Percentiles rank a stretch among this genome's conserved stretches.
Conservation (phyloP, 1,140 invertebrate genomes). For the Microplitis mediator region DNA sequence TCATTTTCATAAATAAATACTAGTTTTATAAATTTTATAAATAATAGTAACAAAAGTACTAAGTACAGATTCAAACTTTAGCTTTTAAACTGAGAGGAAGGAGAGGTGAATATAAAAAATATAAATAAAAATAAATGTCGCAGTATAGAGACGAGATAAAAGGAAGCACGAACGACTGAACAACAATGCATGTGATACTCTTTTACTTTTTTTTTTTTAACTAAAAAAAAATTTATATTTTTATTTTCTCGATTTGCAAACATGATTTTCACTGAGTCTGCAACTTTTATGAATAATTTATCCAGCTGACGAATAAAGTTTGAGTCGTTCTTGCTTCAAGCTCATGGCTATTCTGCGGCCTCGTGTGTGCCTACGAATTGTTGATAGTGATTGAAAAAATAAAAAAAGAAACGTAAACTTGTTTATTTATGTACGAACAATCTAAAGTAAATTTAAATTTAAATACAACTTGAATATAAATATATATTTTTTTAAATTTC, state of each 20-base stretch:
- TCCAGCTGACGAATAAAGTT: constrained; percentile 6
- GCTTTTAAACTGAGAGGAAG: constrained; percentile 62
- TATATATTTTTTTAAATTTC: neutral
- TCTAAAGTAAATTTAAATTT: neutral
- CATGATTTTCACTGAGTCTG: constrained; percentile 2
- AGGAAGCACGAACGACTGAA: neutral
- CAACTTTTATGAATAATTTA: constrained; percentile 15
- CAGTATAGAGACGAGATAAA: constrained; percentile 11
- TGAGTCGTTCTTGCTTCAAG: neutral
- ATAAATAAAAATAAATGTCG: constrained; percentile 32
- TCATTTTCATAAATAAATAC: neutral
- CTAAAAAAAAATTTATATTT: neutral
- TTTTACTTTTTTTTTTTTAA: neutral
- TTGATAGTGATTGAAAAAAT: neutral
- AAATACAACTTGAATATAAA: neutral
- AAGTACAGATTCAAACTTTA: neutral
- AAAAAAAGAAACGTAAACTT: neutral
- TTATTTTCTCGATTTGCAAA: neutral
- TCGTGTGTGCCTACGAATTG: constrained; percentile 4
- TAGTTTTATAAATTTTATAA: neutral
- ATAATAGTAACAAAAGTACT: no score
- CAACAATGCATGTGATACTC: constrained; percentile 3
- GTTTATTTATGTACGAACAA: neutral
- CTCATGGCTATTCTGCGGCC: constrained; percentile 5
- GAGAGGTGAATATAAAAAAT: constrained; percentile 53